These are phyloP conservation scores for Scaptomyza cyrtandrae DNA, from an alignment of 2,888 invertebrate genomes.

Conservation along the genomic window DNA sequence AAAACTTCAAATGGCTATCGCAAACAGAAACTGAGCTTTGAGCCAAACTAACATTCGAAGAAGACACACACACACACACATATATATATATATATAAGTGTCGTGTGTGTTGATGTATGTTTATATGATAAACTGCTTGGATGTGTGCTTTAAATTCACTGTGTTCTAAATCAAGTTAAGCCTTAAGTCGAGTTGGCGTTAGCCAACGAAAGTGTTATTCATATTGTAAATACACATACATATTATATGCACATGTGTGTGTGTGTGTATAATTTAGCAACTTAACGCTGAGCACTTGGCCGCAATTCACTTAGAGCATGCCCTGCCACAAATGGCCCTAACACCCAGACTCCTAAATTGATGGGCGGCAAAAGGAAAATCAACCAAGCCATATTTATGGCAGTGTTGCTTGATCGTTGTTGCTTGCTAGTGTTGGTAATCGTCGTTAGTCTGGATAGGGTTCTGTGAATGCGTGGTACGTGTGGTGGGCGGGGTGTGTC, in stretches of 20 bases:
- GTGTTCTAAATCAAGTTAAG: constrained; percentile 22
- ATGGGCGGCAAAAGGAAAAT: constrained; percentile 1
- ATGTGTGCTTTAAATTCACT: constrained; percentile 17
- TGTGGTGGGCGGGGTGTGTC: constrained; percentile 2
- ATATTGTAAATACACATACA: constrained; percentile 24
- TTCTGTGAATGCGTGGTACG: background rate
- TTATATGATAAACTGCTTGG: background rate
- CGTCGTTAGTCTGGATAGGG: background rate
- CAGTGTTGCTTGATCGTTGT: constrained; percentile 23
- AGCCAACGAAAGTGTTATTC: constrained; percentile 27
- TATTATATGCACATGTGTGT: constrained; percentile 7
- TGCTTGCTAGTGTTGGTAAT: constrained; percentile 15
- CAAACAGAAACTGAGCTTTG: constrained; percentile 10
- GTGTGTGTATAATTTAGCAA: constrained; percentile 57
- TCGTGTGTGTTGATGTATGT: background rate
- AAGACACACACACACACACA: background rate
- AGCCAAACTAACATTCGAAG: background rate
- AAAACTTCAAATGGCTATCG: constrained; percentile 19
- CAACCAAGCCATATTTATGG: constrained; percentile 56
- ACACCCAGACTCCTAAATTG: constrained; percentile 32
- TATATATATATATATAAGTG: too few species aligned
- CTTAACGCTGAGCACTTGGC: constrained; percentile 62
- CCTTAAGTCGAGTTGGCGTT: constrained; percentile 11
- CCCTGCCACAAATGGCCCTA: constrained; percentile 66
- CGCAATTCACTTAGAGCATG: constrained; percentile 71